phyloP scores from a whole-genome alignment of 2,113 vertebrate species.

The Xenotilapia longispinis region DNA sequence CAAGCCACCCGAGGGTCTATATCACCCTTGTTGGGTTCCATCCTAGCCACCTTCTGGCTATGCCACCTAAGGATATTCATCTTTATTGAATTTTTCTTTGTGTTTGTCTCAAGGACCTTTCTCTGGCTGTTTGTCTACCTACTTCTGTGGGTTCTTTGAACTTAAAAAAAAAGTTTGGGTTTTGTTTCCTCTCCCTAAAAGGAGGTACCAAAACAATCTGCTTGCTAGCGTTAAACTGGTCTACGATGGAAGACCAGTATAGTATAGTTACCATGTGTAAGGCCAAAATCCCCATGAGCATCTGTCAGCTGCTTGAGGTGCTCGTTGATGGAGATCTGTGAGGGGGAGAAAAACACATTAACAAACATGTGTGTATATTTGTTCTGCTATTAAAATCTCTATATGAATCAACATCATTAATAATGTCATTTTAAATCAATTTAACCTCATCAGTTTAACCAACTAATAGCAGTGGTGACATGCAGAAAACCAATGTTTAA shows the following conservation, averaged over 20 bases:
- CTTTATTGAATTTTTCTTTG: background rate
- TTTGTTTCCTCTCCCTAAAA: too few relatives aligned
- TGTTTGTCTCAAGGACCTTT: background rate
- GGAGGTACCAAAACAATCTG: too few relatives aligned
- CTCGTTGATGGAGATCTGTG: slow-evolving; percentile 84
- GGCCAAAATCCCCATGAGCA: slow-evolving; percentile 87
- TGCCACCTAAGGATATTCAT: background rate
- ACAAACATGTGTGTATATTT: background rate
- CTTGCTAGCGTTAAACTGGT: too few relatives aligned
- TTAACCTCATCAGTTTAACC: background rate
- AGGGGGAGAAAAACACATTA: background rate
- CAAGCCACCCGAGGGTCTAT: background rate
- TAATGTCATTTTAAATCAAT: background rate
- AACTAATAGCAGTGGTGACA: background rate
- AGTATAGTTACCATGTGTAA: slow-evolving; percentile 81
- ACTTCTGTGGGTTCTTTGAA: background rate
- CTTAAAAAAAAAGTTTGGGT: background rate
- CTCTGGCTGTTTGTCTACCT: background rate
- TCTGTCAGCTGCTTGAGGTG: slow-evolving; percentile 90
- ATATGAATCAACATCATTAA: background rate
- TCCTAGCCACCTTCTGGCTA: background rate
- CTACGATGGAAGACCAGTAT: too few relatives aligned
- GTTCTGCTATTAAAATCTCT: background rate
- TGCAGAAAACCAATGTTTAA: background rate
- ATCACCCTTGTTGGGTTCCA: background rate